phyloP scores from a whole-genome alignment of 2,113 vertebrate genomes.

The Cyanoramphus novaezelandiae region DNA sequence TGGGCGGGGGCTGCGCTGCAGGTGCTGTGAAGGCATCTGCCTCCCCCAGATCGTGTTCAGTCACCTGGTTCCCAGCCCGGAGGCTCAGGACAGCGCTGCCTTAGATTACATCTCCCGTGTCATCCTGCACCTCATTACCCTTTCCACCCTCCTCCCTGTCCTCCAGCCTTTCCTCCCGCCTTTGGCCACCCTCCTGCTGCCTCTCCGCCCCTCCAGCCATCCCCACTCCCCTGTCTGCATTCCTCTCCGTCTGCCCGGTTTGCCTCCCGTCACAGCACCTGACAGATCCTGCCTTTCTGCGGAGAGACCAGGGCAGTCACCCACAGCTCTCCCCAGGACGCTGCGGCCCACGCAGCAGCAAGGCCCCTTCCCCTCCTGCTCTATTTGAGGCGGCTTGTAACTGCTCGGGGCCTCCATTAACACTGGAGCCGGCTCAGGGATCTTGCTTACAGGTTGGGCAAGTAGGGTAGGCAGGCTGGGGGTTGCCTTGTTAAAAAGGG shows the following conservation, averaged over 20 bases:
- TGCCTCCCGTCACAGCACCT: background rate
- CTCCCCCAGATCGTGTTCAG: background rate
- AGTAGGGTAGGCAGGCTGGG: background rate
- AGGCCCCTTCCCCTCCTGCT: background rate
- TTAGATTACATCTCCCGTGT: background rate
- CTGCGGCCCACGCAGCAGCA: accelerated
- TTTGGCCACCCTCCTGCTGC: background rate
- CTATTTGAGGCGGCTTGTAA: background rate
- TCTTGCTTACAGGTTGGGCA: background rate
- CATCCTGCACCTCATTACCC: background rate
- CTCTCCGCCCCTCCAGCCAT: background rate
- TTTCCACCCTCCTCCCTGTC: background rate
- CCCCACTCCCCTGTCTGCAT: background rate
- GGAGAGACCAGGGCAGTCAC: accelerated
- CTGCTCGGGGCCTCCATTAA: accelerated
- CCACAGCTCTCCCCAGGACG: accelerated
- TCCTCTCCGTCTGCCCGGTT: background rate
- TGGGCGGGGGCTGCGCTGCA: background rate
- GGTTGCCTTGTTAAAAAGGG: background rate
- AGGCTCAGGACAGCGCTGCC: background rate
- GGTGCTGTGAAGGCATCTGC: background rate
- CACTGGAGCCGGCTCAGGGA: background rate
- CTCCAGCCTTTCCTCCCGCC: background rate
- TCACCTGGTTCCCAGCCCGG: background rate
- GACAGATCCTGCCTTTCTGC: background rate